Evolutionary conservation across 2,888 invertebrate genomes (phyloP).

Genomic region (Heliconius cydno): DNA sequence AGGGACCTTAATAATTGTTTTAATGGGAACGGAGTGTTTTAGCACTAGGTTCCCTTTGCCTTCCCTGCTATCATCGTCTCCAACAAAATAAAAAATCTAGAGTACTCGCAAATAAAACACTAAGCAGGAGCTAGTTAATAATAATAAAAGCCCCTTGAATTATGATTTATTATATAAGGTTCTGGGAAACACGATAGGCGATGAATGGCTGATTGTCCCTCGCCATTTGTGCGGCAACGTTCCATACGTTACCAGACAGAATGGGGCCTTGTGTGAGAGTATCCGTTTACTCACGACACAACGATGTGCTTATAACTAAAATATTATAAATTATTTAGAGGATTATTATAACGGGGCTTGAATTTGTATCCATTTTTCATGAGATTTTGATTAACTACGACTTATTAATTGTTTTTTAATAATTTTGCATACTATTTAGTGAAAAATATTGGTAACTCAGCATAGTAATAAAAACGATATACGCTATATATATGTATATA

Average conservation of each 20-base stretch:
- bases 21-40: too few species aligned
- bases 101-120: background rate
- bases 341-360: background rate
- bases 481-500: background rate
- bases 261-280: constrained; percentile 33
- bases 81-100: too few species aligned
- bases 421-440: background rate
- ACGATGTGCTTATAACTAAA: background rate
- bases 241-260: constrained; percentile 32
- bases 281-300: constrained; percentile 26
- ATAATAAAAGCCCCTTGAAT: constrained; percentile 22
- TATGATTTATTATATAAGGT: constrained; percentile 18
- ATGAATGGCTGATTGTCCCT: constrained; percentile 34
- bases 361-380: background rate
- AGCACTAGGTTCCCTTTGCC: too few species aligned
- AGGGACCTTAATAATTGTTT: too few species aligned
- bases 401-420: background rate
- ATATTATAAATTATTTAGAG: background rate
- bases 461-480: background rate
- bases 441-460: background rate
- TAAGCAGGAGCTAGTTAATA: constrained; percentile 3
- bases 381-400: background rate
- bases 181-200: constrained; percentile 34
- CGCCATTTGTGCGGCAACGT: constrained; percentile 18
- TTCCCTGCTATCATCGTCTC: too few species aligned